Percentiles rank a stretch among this genome's conserved stretches.
These are phyloP conservation scores for Apeltes quadracus DNA, from an alignment of 2,113 vertebrate genomes.

Conservation along the genomic window DNA sequence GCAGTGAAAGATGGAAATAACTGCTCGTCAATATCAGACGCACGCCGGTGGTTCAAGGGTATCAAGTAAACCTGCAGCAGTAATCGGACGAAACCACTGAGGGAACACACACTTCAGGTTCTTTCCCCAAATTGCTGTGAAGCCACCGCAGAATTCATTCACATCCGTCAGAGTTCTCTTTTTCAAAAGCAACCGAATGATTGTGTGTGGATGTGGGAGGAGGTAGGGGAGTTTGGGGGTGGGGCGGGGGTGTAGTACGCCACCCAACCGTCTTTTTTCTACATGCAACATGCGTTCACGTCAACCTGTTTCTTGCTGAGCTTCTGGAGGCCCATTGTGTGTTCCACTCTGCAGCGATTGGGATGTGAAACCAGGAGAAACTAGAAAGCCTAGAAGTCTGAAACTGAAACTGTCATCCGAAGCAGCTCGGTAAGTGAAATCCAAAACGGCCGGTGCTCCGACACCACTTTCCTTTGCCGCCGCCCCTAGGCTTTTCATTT, in stretches of 20 bases:
- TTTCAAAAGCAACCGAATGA: slow-evolving; percentile 21
- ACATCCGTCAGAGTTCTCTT: slow-evolving; percentile 38
- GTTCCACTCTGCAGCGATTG: slow-evolving; percentile 13
- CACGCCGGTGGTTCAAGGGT: not conserved
- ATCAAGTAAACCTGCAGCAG: not conserved
- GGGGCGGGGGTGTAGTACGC: not conserved
- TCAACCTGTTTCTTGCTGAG: no score
- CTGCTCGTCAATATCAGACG: not conserved
- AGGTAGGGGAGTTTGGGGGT: no score
- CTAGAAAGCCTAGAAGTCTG: no score
- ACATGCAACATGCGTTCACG: slow-evolving; percentile 48
- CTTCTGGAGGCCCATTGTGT: slow-evolving; percentile 28
- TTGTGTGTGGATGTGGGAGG: not conserved
- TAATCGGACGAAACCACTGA: not conserved
- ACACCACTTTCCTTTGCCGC: slow-evolving; percentile 30
- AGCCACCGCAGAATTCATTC: not conserved
- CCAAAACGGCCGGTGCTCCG: slow-evolving; percentile 39
- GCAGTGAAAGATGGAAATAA: not conserved
- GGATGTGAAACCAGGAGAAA: slow-evolving; percentile 64
- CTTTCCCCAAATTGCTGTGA: not conserved
- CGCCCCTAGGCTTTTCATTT: not conserved
- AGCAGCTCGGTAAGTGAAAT: slow-evolving; percentile 69
- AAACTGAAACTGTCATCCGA: slow-evolving; percentile 65
- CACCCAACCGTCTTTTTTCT: slow-evolving; percentile 11
- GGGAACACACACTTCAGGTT: not conserved